Percentiles rank a stretch among this genome's conserved stretches.
Conservation (phyloP, 1,140 invertebrate genomes). For the Formica exsecta region DNA sequence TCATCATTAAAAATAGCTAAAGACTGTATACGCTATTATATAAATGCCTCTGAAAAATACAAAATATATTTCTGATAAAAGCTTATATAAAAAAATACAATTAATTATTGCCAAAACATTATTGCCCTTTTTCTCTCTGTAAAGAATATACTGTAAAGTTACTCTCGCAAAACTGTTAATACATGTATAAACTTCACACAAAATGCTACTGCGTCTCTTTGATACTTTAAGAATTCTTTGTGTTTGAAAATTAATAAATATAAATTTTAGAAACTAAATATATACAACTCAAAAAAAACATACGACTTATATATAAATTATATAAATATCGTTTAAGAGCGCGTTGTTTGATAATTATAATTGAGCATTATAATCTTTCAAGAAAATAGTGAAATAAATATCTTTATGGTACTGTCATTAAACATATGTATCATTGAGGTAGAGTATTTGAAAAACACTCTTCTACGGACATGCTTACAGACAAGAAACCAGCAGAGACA, state of each 20-base stretch:
- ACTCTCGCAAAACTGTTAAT: background rate
- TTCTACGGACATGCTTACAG: slow-evolving; percentile 16
- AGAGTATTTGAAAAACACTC: slow-evolving; percentile 29
- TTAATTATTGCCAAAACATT: background rate
- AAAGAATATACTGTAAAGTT: slow-evolving; percentile 8
- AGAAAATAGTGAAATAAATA: slow-evolving; percentile 7
- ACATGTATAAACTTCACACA: background rate
- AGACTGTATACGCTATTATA: background rate
- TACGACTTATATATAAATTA: background rate
- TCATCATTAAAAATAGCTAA: slow-evolving; percentile 5
- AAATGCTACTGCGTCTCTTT: background rate
- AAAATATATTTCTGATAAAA: background rate
- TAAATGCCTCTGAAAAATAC: background rate
- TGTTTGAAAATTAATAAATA: background rate
- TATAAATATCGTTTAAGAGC: slow-evolving; percentile 2
- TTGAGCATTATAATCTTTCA: background rate
- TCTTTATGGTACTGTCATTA: slow-evolving; percentile 5
- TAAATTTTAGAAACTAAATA: slow-evolving; percentile 9
- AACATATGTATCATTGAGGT: background rate
- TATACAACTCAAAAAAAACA: background rate
- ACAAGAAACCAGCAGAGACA: slow-evolving; percentile 71
- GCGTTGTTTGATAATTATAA: background rate
- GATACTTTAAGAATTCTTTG: background rate
- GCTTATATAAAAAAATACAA: background rate
- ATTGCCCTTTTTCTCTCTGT: slow-evolving; percentile 1